A percentile compares a stretch with the other conserved stretches of the same genome.
These are phyloP conservation scores for Rhodophaea formosa DNA, from an alignment of 2,888 invertebrate genomes.

Conservation along the genomic window DNA sequence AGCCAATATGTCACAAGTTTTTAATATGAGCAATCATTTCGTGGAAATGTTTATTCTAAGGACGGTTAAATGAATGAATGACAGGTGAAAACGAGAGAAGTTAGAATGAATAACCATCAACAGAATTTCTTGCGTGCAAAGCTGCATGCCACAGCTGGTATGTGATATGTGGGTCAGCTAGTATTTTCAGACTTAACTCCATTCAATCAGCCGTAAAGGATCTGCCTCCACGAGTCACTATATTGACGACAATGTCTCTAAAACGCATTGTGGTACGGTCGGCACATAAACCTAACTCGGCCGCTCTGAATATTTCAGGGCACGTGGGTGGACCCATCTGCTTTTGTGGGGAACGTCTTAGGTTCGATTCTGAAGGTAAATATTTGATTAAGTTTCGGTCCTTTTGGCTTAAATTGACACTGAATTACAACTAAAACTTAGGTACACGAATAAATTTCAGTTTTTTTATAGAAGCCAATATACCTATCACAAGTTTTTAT, in stretches of 20 bases:
- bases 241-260: slow-evolving; percentile 6
- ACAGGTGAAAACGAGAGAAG: no score
- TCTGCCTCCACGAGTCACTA: not conserved
- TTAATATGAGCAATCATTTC: no score
- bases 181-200: not conserved
- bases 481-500: no score
- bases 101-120: no score
- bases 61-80: no score
- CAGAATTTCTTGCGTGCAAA: no score
- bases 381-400: not conserved
- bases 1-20: no score
- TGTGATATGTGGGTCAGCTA: no score
- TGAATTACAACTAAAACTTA: no score
- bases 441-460: no score
- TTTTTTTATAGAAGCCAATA: no score
- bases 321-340: not conserved
- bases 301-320: not conserved
- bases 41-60: no score
- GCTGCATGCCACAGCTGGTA: not conserved
- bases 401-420: not conserved
- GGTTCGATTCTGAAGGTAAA: slow-evolving; percentile 3
- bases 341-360: not conserved
- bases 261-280: slow-evolving; percentile 6
- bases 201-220: slow-evolving; percentile 7
- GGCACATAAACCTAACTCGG: not conserved